Conservation (phyloP, 2,888 invertebrate species). For the Cylindroiulus punctatus region DNA sequence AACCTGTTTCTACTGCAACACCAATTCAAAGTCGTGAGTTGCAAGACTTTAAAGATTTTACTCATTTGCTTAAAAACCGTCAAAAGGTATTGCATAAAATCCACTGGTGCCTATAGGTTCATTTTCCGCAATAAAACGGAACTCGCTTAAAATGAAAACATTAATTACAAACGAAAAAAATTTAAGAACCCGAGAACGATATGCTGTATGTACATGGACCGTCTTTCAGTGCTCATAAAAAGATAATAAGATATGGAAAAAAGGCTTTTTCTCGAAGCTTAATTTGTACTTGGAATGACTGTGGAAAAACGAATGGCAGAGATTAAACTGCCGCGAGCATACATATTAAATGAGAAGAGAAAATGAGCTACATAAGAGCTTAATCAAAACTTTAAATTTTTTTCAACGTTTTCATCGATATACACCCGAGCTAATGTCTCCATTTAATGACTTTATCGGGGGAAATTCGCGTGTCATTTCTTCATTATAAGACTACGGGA, state of each 20-base stretch:
- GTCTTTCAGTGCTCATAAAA: background rate
- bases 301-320: background rate
- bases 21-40: background rate
- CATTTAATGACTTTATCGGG: conserved; percentile 20
- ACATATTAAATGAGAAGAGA: conserved; percentile 38
- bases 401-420: conserved; percentile 21
- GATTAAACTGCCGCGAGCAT: conserved; percentile 6
- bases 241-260: conserved; percentile 3
- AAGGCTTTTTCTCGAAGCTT: background rate
- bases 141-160: background rate
- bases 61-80: background rate
- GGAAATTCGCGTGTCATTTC: conserved; percentile 20
- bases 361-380: conserved; percentile 2
- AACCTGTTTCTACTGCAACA: background rate
- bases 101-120: background rate
- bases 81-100: background rate
- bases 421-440: background rate
- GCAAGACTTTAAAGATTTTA: background rate
- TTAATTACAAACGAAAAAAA: conserved; percentile 14
- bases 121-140: background rate
- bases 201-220: no score
- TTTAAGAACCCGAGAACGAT: background rate
- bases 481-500: background rate
- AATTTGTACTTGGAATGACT: background rate
- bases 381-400: conserved; percentile 33